Base-by-base conservation (phyloP, 1,140 invertebrate genomes). In the Caenorhabditis tropicalis region DNA sequence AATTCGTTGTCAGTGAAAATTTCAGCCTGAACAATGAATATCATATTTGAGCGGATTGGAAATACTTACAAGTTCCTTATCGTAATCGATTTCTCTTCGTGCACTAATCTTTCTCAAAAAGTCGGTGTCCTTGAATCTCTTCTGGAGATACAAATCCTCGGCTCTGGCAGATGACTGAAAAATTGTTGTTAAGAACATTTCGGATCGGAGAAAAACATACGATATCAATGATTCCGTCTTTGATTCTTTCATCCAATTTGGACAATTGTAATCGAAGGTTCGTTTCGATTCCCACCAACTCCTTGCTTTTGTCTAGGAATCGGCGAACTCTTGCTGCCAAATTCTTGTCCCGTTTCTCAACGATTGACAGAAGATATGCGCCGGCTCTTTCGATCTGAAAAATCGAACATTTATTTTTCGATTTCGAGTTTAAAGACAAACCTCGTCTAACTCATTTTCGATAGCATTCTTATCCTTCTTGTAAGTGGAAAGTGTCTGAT, bases 271-370 rank as follows among this genome's bases (percentile, higher is more conserved):
- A 49, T 4, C 82, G 36, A 21, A 82, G 82, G 6, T 70, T 70
- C 43, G 82, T 82, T 12, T 82, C 82, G 7, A 82, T 43, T n/a
- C 82, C 31, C 19, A 82, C 36, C 39, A 82, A 27, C n/a, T 82
- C 82, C 27, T 60, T 65, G 82, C 82, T 82, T 29, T 82, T 82
- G 9, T 82, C 82, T 4, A 82, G 16, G 27, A 49, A 60, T 2
- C 82, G 21, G 21, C 82, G 82, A 5, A 82, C 53, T 4, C 60
- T 36, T 19, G 36, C 24, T 5, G 82, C 82, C 43, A 82, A 27
- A 24, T 46, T 39, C 3, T 58, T 58, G 29, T 82, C 82, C 6
- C 74, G 51, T 46, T 65, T 31, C 21, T 82, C 56, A 1, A 82
- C 82, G 4, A 56, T 60, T 19, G 56, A 36, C 19, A 82, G 39